Evolutionary conservation across 2,797 vertebrate genomes (phyloP).

Genomic region (Helostoma temminkii): DNA sequence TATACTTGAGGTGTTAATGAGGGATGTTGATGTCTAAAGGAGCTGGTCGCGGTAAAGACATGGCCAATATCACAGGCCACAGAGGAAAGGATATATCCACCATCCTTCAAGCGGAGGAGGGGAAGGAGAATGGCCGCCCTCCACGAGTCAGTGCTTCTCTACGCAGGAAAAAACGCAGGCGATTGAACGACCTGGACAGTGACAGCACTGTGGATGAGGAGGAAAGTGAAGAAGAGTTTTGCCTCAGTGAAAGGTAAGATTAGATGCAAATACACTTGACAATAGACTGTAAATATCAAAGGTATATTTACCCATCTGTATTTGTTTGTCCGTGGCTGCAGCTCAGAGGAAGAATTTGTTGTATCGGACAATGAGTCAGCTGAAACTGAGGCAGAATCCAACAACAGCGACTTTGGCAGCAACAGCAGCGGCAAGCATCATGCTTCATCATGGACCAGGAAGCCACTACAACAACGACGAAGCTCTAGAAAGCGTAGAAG

Average conservation of each 20-base stretch:
- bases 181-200: constrained; percentile 96
- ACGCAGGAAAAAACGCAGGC: constrained; percentile 93
- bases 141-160: constrained; percentile 77
- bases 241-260: constrained; percentile 91
- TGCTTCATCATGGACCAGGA: constrained; percentile 66
- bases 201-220: constrained; percentile 96
- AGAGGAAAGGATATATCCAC: constrained; percentile 96
- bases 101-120: constrained; percentile 91
- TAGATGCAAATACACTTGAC: background rate
- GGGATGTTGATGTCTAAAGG: constrained; percentile 75
- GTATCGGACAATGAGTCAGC: constrained; percentile 89
- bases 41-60: constrained; percentile 96
- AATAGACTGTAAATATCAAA: too few species aligned
- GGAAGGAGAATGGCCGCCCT: constrained; percentile 91
- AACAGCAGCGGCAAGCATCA: constrained; percentile 48
- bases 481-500: constrained; percentile 83
- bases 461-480: constrained; percentile 81
- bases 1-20: background rate
- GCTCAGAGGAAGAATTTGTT: constrained; percentile 93
- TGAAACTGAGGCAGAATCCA: constrained; percentile 86
- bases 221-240: constrained; percentile 97
- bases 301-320: background rate
- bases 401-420: constrained; percentile 89
- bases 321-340: constrained; percentile 47
- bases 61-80: constrained; percentile 97